phyloP scores from a whole-genome alignment of 2,888 invertebrate species.

The Apoda limacodes region DNA sequence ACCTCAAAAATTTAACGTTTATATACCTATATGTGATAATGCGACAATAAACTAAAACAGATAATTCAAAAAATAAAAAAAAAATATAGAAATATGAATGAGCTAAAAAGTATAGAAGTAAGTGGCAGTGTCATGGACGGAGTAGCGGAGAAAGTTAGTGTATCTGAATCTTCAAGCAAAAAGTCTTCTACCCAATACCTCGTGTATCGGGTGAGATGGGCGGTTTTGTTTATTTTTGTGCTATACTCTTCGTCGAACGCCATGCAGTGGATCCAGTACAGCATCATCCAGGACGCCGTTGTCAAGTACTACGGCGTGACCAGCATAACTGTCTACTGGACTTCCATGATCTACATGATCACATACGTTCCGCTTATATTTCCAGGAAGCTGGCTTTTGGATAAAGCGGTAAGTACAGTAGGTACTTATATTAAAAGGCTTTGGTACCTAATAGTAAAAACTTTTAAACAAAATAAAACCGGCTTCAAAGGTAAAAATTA shows the following conservation, averaged over 20 bases:
- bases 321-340: slow-evolving; percentile 87
- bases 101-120: slow-evolving; percentile 41
- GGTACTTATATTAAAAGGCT: no score
- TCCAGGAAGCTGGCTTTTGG: slow-evolving; percentile 95
- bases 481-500: no score
- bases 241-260: slow-evolving; percentile 91
- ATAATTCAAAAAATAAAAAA: no score
- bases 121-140: slow-evolving; percentile 54
- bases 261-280: slow-evolving; percentile 96
- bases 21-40: no score
- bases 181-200: slow-evolving; percentile 57
- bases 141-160: slow-evolving; percentile 38
- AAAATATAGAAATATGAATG: slow-evolving; percentile 30
- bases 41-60: no score
- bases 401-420: slow-evolving; percentile 87
- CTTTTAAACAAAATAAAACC: no score
- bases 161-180: slow-evolving; percentile 37
- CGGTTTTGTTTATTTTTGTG: slow-evolving; percentile 85
- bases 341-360: slow-evolving; percentile 97
- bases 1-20: no score
- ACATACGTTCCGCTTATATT: slow-evolving; percentile 96
- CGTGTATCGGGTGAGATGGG: slow-evolving; percentile 82
- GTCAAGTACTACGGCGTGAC: no score
- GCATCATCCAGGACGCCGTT: slow-evolving; percentile 90
- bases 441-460: no score